Evolutionary conservation across 2,797 vertebrate species (phyloP).

Genomic region (Sebastes trivittatus): DNA sequence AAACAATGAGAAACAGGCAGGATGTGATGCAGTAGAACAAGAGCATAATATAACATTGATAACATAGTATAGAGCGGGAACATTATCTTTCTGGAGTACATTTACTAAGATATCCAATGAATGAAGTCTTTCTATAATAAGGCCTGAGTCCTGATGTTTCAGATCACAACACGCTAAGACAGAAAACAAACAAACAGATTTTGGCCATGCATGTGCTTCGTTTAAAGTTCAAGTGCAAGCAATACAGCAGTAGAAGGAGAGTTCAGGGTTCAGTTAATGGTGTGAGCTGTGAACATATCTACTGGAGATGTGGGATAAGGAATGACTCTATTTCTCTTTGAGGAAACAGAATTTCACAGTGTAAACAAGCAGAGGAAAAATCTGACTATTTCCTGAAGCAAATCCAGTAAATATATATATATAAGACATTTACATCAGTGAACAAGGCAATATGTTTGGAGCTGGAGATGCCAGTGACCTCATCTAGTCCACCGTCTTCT

Average conservation of each 20-base stretch:
- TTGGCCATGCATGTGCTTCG: slow-evolving; percentile 77
- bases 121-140: slow-evolving; percentile 40
- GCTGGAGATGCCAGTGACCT: slow-evolving; percentile 37
- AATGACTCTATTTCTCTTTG: slow-evolving; percentile 46
- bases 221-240: slow-evolving; percentile 72
- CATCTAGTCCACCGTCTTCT: slow-evolving; percentile 26
- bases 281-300: slow-evolving; percentile 50
- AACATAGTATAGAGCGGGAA: slow-evolving; percentile 25
- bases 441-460: slow-evolving; percentile 69
- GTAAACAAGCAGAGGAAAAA: slow-evolving; percentile 73
- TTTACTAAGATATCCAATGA: slow-evolving; percentile 40
- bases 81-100: slow-evolving; percentile 30
- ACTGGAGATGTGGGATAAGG: slow-evolving; percentile 37
- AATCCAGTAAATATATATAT: slow-evolving; percentile 42
- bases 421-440: slow-evolving; percentile 67
- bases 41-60: slow-evolving; percentile 33
- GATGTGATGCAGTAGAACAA: slow-evolving; percentile 39
- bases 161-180: slow-evolving; percentile 65
- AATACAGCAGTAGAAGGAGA: slow-evolving; percentile 58
- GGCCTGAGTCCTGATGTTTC: slow-evolving; percentile 61
- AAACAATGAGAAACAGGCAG: slow-evolving; percentile 49
- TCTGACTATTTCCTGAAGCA: slow-evolving; percentile 68
- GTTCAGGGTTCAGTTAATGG: slow-evolving; percentile 38
- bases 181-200: slow-evolving; percentile 53
- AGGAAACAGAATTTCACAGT: slow-evolving; percentile 75